Conservation (phyloP, 2,888 invertebrate genomes). For the Ametastegia equiseti region DNA sequence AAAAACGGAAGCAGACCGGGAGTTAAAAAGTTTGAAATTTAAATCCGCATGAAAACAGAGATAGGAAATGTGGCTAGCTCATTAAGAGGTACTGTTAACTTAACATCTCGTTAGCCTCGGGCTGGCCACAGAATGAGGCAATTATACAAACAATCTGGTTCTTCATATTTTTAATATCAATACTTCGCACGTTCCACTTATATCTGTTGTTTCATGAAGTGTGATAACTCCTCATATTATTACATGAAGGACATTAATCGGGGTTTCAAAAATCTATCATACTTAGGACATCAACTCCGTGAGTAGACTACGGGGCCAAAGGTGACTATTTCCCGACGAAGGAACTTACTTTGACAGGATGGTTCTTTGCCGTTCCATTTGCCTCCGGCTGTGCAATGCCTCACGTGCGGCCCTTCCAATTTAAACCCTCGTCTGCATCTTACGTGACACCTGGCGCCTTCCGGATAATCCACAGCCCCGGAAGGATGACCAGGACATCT, state of each 20-base stretch:
- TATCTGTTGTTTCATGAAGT: background rate
- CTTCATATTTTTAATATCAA: background rate
- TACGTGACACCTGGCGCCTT: constrained; percentile 76
- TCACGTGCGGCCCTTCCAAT: constrained; percentile 77
- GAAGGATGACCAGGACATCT: constrained; percentile 71
- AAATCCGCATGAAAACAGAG: constrained; percentile 15
- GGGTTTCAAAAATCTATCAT: constrained; percentile 21
- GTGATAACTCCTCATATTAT: background rate
- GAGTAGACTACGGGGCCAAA: constrained; percentile 1
- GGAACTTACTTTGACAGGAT: constrained; percentile 78
- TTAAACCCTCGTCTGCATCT: constrained; percentile 78
- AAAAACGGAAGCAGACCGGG: constrained; percentile 30
- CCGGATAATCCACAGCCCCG: constrained; percentile 67
- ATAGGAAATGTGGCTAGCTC: constrained; percentile 58
- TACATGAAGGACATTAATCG: constrained; percentile 47
- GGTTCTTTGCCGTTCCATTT: constrained; percentile 78
- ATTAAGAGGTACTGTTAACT: constrained; percentile 70
- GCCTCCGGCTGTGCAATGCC: constrained; percentile 77
- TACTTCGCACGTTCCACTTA: background rate
- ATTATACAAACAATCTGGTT: constrained; percentile 36
- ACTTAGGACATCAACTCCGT: constrained; percentile 35
- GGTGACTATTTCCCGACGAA: constrained; percentile 14
- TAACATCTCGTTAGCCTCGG: constrained; percentile 67
- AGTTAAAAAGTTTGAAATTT: constrained; percentile 34
- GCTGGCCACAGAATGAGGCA: background rate